These are phyloP conservation scores for Myotis yumanensis DNA, from an alignment of 2,113 vertebrate genomes.

Conservation along the genomic window DNA sequence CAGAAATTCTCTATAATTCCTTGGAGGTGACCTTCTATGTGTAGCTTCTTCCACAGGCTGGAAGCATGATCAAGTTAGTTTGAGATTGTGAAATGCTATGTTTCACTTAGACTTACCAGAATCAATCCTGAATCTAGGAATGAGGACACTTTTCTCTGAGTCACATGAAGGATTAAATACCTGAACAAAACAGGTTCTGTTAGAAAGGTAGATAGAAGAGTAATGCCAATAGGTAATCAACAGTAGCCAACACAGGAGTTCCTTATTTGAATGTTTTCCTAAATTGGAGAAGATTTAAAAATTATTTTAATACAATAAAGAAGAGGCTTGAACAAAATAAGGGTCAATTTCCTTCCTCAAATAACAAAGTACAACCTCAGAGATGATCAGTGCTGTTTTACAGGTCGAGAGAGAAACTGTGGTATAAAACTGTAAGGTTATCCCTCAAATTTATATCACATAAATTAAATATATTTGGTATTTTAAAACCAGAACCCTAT, in stretches of 20 bases:
- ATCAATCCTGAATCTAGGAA: background rate
- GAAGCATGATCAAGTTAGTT: background rate
- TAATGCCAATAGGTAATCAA: background rate
- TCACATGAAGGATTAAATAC: background rate
- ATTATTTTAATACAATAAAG: background rate
- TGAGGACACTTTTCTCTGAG: background rate
- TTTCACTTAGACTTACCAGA: background rate
- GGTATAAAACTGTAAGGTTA: background rate
- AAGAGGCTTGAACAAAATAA: slow-evolving; percentile 10
- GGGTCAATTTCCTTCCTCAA: background rate
- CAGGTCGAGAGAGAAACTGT: background rate
- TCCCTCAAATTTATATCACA: background rate
- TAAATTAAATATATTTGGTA: background rate
- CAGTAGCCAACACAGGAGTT: background rate
- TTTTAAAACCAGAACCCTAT: background rate
- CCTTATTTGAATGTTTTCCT: background rate
- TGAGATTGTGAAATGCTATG: background rate
- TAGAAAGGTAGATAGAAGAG: background rate
- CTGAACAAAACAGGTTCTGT: background rate
- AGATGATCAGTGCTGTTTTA: background rate
- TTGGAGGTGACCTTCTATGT: background rate
- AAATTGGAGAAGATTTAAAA: background rate
- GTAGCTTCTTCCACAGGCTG: background rate
- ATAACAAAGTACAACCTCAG: background rate
- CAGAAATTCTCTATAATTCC: background rate